Evolutionary conservation across 2,888 invertebrate genomes (phyloP), one percentile per base, ranked within the genome.

Genomic region (Beris morrisii): DNA sequence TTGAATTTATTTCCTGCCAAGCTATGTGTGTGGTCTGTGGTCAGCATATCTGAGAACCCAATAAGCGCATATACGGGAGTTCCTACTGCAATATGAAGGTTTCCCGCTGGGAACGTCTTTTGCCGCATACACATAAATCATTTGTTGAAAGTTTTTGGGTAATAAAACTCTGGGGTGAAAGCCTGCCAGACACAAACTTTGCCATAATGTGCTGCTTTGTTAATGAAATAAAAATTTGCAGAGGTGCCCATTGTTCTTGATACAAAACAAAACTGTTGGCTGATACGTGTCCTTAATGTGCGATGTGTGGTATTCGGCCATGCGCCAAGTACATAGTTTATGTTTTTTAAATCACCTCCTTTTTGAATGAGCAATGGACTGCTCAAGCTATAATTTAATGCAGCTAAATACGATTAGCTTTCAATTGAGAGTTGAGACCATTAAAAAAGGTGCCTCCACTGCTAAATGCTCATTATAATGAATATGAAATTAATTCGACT

Each of bases 91-190:
- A 15, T 32, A 61, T 50, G 22, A 38, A 61, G 48, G 28, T 61
- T 50, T 61, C 50, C 58, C 61, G 22, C 38, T 48, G 61, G 52
- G 61, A 50, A 50, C 32, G 61, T 50, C 61, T 61, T 22, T 38
- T 61, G 50, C 61, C 48, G 61, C 61, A 61, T 61, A 15, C 61
- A n/a, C 61, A 61, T 61, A 61, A 61, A 61, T 61, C 61, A 61
- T 61, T 61, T 61, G 61, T 52, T 61, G 52, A 32, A 48, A 61
- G 61, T 61, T 61, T 52, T 61, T 30, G 61, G 59, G 61, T 50
- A 61, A 61, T 61, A 61, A 61, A 61, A 61, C 38, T 38, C 38
- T 13, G 38, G 11, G 38, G 55, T 56, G 55, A 11, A 38, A 56
- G 43, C 55, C 55, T 56, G 13, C 55, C 43, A 12, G 55, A 38